Conservation (phyloP, 1,140 invertebrate genomes). For the Frieseomelitta varia region DNA sequence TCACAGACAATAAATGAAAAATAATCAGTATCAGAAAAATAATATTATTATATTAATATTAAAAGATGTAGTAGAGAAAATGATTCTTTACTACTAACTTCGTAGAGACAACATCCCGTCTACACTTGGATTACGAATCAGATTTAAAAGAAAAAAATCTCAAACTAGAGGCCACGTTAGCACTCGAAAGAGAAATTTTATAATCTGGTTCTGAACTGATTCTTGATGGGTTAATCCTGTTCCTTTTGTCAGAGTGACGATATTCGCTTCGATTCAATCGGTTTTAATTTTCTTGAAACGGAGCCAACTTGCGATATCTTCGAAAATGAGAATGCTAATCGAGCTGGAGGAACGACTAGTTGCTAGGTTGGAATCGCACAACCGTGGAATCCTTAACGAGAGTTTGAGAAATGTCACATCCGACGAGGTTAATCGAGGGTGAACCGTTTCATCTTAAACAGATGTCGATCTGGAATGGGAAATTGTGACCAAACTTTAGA, state of each 20-base stretch:
- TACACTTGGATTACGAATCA: no score
- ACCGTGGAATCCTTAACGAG: slow-evolving; percentile 57
- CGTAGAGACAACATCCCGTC: no score
- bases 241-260: background rate
- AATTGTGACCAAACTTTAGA: slow-evolving; percentile 52
- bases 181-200: no score
- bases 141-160: no score
- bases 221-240: no score
- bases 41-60: no score
- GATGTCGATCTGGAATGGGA: slow-evolving; percentile 62
- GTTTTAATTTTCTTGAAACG: background rate
- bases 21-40: no score
- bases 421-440: slow-evolving; percentile 55
- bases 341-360: slow-evolving; percentile 1
- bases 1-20: no score
- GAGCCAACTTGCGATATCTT: background rate
- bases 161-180: no score
- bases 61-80: no score
- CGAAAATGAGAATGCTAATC: background rate
- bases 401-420: slow-evolving; percentile 63
- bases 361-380: slow-evolving; percentile 7
- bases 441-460: slow-evolving; percentile 67
- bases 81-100: no score
- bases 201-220: no score
- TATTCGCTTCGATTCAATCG: background rate